Base-by-base conservation (phyloP, 2,888 invertebrate species). In the Chymomyza fuscimana region DNA sequence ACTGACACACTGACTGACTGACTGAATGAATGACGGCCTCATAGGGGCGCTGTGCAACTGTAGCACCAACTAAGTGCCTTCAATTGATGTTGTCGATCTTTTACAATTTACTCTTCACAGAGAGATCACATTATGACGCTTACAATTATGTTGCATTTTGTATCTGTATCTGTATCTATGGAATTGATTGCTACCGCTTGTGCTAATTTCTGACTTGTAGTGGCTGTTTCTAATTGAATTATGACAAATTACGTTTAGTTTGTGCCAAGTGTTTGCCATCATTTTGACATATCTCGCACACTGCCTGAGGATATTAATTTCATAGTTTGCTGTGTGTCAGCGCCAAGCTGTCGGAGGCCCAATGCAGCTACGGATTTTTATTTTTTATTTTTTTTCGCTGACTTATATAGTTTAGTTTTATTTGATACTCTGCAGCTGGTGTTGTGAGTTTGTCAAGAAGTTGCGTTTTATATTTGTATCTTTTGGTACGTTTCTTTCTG, bases 171-270 rank as follows among this genome's bases (percentile, higher is more conserved):
- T 46, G 29, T 63, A 52, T 29, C 36, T 36, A 15, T 10, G 40
- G 51, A 51, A 61, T 36, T 25, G 16, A 69, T n/a, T 40, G 74
- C 74, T 73, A 58, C 54, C 32, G 54, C 29, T 74, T 69, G 65
- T 59, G 63, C 63, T 65, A 52, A 71, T 65, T 70, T 73, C 70
- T 60, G 36, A 65, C 46, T 59, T 46, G 67, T 12, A 50, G 40
- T 50, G 12, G 50, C 51, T 16, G 12, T 52, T 46, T 22, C 2
- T 29, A 72, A 74, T 79, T 79, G 73, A 74, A 73, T 74, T 82
- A 72, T 72, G 73, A 72, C 71, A 65, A 50, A 22, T 70, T 32
- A 29, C 22, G 59, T 15, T 46, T 46, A 46, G 40, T 46, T 46
- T 10, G 40, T 4, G 40, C 40, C 40, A 46, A 46, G 40, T 46